Conservation (phyloP, 2,113 vertebrate genomes). For the Barbus barbus region DNA sequence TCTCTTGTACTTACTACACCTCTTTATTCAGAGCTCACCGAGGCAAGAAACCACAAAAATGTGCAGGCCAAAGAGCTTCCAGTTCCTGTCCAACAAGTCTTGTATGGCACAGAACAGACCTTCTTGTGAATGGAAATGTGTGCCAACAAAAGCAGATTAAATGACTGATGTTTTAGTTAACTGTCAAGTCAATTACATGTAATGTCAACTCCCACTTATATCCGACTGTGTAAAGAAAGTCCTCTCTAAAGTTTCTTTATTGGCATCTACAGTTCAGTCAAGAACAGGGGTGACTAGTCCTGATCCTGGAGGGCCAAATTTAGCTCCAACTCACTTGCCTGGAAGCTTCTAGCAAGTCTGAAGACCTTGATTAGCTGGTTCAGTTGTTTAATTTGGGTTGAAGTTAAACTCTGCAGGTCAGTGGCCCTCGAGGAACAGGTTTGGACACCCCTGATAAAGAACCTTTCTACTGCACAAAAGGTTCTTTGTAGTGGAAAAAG, state of each 20-base stretch:
- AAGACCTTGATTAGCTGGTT: too few species aligned
- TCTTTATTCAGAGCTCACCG: constrained; percentile 50
- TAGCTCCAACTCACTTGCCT: too few species aligned
- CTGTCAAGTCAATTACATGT: background rate
- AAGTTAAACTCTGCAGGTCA: background rate
- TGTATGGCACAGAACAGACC: background rate
- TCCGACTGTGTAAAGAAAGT: background rate
- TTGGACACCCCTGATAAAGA: background rate
- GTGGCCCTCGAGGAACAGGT: too few species aligned
- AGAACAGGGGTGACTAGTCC: background rate
- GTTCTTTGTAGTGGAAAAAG: background rate
- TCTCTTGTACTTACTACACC: constrained; percentile 56
- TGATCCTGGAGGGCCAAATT: background rate
- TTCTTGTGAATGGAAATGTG: background rate
- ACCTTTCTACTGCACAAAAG: background rate
- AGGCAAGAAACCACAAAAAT: constrained; percentile 68
- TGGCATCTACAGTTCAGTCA: background rate
- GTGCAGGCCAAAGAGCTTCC: constrained; percentile 57
- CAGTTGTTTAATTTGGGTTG: too few species aligned
- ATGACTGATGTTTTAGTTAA: background rate
- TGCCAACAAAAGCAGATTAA: constrained; percentile 11
- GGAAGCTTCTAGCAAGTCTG: too few species aligned
- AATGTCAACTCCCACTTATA: background rate
- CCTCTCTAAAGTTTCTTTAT: background rate
- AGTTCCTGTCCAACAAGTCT: constrained; percentile 27